Conservation (phyloP, 2,797 vertebrate genomes). For the Rachycentron canadum region DNA sequence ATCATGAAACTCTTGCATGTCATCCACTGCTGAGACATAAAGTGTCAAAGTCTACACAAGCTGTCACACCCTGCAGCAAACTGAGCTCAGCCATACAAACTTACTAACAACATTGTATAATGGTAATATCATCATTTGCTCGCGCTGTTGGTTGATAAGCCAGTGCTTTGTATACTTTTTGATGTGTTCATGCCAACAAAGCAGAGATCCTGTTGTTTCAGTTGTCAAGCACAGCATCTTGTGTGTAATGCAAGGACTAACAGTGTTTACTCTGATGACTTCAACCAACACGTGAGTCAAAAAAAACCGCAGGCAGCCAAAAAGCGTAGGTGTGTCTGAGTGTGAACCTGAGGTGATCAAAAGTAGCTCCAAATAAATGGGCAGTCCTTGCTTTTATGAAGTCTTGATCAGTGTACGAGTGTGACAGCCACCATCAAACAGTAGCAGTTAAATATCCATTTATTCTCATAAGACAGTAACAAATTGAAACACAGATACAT, state of each 20-base stretch:
- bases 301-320: background rate
- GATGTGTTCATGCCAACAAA: background rate
- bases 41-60: constrained; percentile 44
- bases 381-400: constrained; percentile 2
- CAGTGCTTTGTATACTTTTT: background rate
- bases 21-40: background rate
- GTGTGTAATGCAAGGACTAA: background rate
- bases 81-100: background rate
- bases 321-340: constrained; percentile 22
- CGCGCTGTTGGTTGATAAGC: background rate
- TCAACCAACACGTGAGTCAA: constrained; percentile 28
- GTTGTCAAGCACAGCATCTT: background rate
- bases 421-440: background rate
- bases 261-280: background rate
- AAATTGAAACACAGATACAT: no score
- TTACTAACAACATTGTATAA: background rate
- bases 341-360: constrained; percentile 15
- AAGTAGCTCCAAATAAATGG: background rate
- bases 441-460: background rate
- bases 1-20: background rate
- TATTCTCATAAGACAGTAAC: background rate
- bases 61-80: constrained; percentile 31
- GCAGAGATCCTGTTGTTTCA: constrained; percentile 13
- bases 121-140: background rate
- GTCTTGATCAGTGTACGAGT: background rate